A percentile compares a stretch with the other conserved stretches of the same genome.
phyloP scores from a whole-genome alignment of 2,888 invertebrate genomes.

The Phaedon cochleariae region DNA sequence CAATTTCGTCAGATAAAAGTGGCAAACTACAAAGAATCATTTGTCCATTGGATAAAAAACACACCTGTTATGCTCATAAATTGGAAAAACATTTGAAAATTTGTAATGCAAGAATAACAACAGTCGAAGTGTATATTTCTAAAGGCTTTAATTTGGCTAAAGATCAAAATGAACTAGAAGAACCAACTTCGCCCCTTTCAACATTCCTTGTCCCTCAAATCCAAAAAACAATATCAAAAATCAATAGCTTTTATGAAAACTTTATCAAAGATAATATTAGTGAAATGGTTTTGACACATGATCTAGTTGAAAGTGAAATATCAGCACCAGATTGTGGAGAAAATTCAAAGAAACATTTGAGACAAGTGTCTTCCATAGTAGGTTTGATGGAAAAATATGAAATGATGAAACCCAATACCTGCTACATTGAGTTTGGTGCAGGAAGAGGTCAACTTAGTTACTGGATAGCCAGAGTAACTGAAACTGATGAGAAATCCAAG shows the following conservation, averaged over 20 bases:
- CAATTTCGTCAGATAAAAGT: constrained; percentile 53
- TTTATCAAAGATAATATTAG: constrained; percentile 52
- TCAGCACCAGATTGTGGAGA: constrained; percentile 67
- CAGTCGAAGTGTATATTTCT: constrained; percentile 65
- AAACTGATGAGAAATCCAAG: constrained; percentile 51
- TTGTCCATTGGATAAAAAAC: constrained; percentile 79
- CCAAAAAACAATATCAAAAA: constrained; percentile 59
- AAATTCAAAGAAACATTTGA: constrained; percentile 75
- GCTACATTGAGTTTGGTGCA: constrained; percentile 88
- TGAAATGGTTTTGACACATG: constrained; percentile 60
- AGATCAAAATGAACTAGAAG: constrained; percentile 26
- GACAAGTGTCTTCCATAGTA: constrained; percentile 81
- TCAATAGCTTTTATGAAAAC: constrained; percentile 59
- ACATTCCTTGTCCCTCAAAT: constrained; percentile 59
- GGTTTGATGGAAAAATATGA: constrained; percentile 71
- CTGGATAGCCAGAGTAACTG: constrained; percentile 74
- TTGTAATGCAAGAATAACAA: constrained; percentile 73
- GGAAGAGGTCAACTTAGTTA: constrained; percentile 90
- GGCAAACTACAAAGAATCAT: constrained; percentile 56
- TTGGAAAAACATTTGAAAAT: constrained; percentile 74
- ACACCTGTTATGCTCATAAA: constrained; percentile 75
- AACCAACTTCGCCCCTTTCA: constrained; percentile 55
- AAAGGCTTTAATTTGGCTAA: constrained; percentile 64
- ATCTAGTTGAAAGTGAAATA: constrained; percentile 64
- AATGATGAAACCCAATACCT: constrained; percentile 70